Conservation (phyloP, 2,888 invertebrate species). For the Microplitis manilae region DNA sequence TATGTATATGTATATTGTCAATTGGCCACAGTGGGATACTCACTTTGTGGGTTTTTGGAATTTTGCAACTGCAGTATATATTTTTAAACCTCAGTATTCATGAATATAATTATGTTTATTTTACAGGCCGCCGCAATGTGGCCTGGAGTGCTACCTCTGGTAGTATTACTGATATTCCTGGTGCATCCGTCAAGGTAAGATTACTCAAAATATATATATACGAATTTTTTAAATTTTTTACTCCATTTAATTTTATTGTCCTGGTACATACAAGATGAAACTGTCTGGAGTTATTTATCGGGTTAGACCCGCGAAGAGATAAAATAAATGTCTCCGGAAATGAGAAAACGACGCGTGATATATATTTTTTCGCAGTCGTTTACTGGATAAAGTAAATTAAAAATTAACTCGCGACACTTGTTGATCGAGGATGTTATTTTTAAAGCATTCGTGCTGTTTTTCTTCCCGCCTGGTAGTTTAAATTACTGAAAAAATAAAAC, state of each 20-base stretch:
- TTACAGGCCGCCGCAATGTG: conserved; percentile 71
- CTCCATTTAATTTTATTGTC: not conserved
- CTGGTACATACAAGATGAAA: not conserved
- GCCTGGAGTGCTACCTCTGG: conserved; percentile 70
- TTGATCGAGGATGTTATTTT: conserved; percentile 47
- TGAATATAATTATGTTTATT: conserved; percentile 58
- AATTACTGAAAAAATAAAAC: conserved; percentile 24
- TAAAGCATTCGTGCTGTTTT: conserved; percentile 34
- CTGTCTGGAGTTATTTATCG: not conserved
- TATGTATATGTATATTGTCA: conserved; percentile 23
- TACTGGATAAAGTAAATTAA: conserved; percentile 45
- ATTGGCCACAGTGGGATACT: conserved; percentile 33
- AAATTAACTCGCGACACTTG: conserved; percentile 50
- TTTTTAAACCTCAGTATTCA: conserved; percentile 39
- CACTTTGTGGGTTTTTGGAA: conserved; percentile 25
- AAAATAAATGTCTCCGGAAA: conserved; percentile 9
- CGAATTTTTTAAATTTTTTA: not conserved
- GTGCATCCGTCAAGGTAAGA: conserved; percentile 68
- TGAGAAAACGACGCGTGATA: conserved; percentile 2
- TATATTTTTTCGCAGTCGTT: conserved; percentile 19
- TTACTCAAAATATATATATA: conserved; percentile 2
- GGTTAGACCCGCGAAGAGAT: not conserved
- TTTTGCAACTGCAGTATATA: conserved; percentile 25
- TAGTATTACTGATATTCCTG: conserved; percentile 68
- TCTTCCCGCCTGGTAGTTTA: conserved; percentile 44